Evolutionary conservation across 2,888 invertebrate genomes (phyloP).

Genomic region (Orthonevra nobilis): DNA sequence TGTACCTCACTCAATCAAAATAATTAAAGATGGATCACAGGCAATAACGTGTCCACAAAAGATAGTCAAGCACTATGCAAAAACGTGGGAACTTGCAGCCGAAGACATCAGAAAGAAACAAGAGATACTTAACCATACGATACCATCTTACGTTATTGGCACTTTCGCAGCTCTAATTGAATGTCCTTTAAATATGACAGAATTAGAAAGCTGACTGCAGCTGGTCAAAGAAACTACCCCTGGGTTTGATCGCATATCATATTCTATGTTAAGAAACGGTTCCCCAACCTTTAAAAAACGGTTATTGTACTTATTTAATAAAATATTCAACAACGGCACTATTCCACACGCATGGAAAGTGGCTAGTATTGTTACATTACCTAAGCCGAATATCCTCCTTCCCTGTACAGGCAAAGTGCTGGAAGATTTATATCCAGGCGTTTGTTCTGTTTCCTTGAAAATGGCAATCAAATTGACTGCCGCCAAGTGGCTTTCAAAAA

Average conservation of each 20-base stretch:
- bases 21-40: neutral
- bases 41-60: neutral
- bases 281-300: slow-evolving; percentile 7
- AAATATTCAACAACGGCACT: neutral
- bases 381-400: slow-evolving; percentile 28
- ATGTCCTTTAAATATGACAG: slow-evolving; percentile 1
- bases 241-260: slow-evolving; percentile 27
- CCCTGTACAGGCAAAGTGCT: slow-evolving; percentile 18
- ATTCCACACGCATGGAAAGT: slow-evolving; percentile 36
- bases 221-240: slow-evolving; percentile 28
- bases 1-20: slow-evolving; percentile 8
- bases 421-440: slow-evolving; percentile 29
- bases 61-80: no score
- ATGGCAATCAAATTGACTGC: neutral
- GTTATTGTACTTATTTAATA: slow-evolving; percentile 12
- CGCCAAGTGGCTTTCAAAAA: slow-evolving; percentile 16
- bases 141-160: neutral
- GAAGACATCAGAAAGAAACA: neutral
- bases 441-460: slow-evolving; percentile 11
- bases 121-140: no score
- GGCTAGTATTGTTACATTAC: slow-evolving; percentile 4
- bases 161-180: neutral
- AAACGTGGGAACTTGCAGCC: neutral
- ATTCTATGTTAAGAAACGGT: slow-evolving; percentile 20
- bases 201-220: slow-evolving; percentile 3